These are phyloP conservation scores for Albula goreensis DNA, from an alignment of 2,113 vertebrate species.

Conservation along the genomic window DNA sequence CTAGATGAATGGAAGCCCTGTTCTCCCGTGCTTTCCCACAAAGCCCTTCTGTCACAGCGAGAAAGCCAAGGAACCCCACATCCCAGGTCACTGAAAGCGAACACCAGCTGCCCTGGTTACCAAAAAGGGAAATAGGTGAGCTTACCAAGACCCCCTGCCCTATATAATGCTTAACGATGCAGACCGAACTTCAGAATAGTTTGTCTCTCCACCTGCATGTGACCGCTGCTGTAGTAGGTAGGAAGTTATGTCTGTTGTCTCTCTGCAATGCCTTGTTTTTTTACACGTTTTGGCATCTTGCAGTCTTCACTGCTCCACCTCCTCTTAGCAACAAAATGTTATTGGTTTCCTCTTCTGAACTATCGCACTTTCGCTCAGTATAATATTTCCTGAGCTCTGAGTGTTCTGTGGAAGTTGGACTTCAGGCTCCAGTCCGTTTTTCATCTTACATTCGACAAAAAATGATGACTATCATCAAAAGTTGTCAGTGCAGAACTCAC, in stretches of 20 bases:
- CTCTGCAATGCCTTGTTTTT: not conserved
- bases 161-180: not conserved
- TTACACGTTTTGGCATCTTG: not conserved
- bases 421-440: not conserved
- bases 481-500: not conserved
- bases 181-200: not conserved
- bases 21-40: not conserved
- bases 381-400: not conserved
- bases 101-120: not conserved
- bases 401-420: not conserved
- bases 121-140: not conserved
- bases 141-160: not conserved
- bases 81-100: not conserved
- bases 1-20: not conserved
- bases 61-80: not conserved
- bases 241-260: not conserved
- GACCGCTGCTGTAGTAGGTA: not conserved
- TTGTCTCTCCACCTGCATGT: not conserved
- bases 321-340: not conserved
- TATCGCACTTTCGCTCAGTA: not conserved
- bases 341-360: not conserved
- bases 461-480: not conserved
- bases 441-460: not conserved
- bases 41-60: slow-evolving; percentile 4
- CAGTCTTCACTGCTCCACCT: not conserved